Base-by-base conservation (phyloP, 23 tunicate species). In the Corella eumyota region DNA sequence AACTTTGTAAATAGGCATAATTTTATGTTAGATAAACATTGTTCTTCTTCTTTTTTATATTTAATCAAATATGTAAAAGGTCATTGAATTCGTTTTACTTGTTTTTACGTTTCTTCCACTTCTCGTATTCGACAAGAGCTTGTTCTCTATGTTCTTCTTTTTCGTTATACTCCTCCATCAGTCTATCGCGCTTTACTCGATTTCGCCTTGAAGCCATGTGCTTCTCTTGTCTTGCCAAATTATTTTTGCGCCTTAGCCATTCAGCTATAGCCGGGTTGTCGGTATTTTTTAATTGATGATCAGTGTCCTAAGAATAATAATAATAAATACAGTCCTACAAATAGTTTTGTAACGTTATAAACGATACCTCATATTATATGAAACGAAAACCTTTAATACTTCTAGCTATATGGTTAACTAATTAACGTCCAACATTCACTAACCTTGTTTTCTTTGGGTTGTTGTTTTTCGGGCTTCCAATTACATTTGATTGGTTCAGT, bases 121-220 rank as follows among this genome's bases (percentile, higher is more conserved):
- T 62, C 45, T 84, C 94, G 47, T 84, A 84, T 36, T 76, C 84
- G 15, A 68, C 46, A 4, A 63, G 68, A 1, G 94, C 94, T n/a
- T 61, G 30, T 30, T 78, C 94, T 24, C 63, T 67, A 35, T 75
- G 64, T 44, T 84, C 76, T 36, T 84, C 94, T 15, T 34, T 25
- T 35, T 75, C 83, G 58, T 84, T 84, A 26, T 67, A 74, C 63
- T 84, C 94, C 60, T 84, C 64, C 74, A 84, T 84, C 68, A 84
- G 54, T 40, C 24, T 52, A 0, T 80, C 77, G 25, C 79, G 61
- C 63, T 84, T 84, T 33, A 32, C 24, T n/a, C 78, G 72, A n/a
- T 84, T 65, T 36, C 69, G 54, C 45, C 83, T 67, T 2, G 45
- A 23, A 23, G 57, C 72, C 33, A 64, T 27, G 23, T 60, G 52